Base-by-base conservation (phyloP, 2,113 vertebrate genomes). In the Scortum barcoo region DNA sequence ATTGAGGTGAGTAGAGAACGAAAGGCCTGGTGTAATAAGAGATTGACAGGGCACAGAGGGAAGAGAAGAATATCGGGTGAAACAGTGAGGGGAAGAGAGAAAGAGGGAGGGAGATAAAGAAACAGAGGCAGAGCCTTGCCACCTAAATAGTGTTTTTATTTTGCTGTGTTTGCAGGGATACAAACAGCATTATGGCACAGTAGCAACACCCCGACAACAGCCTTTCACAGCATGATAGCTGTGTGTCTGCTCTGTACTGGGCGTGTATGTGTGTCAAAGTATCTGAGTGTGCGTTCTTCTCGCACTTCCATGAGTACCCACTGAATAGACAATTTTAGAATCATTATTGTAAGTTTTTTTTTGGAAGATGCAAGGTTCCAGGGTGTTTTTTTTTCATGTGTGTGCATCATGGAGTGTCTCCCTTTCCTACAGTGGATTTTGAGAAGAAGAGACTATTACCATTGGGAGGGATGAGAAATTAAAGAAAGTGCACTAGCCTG, bases 61-160 rank as follows among this genome's bases (percentile, higher is more conserved):
- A 83, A 58, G 44, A 72, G 80, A 81, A 69, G 78, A 86, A 80
- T 63, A 81, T 71, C 5, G 53, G 81, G 48, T 60, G n/a, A 78
- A 85, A 87, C 80, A 76, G 62, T 71, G 84, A 84, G 74, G 73
- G 48, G 40, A 33, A 63, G 53, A 78, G 50, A 62, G 69, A 72
- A 77, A 78, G 50, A 12, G 1, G 17, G 68, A 42, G 50, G 76
- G 51, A 53, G 44, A 60, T 46, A 42, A 76, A 78, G 69, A 84
- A 67, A 76, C 26, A 28, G 74, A 83, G 56, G 19, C 22, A 83
- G 54, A 46, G 70, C 19, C 74, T 66, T 91, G 85, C 85, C 83
- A 88, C 73, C 65, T 84, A 85, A 88, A 73, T 83, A 72, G 51
- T 86, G 67, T 74, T 85, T 81, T 74, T 78, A 77, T 87, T 89